These are phyloP conservation scores for Dione vanillae DNA, from an alignment of 2,888 invertebrate genomes.

Conservation along the genomic window DNA sequence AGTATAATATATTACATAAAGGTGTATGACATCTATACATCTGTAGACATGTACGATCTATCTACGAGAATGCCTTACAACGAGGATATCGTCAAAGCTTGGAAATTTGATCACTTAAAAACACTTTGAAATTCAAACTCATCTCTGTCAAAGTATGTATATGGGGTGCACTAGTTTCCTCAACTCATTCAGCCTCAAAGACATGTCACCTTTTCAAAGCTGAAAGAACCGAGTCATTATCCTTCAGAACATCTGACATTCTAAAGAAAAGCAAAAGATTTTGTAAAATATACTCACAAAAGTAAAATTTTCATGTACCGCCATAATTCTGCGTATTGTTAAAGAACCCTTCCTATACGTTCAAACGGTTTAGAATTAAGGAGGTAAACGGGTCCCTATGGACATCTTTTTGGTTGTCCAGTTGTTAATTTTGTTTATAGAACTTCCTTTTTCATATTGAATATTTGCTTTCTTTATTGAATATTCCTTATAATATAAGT, in stretches of 20 bases:
- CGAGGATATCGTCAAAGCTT: not conserved
- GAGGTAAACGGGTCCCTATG: constrained; percentile 22
- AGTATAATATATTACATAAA: too few species aligned
- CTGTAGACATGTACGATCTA: too few species aligned
- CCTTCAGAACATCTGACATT: constrained; percentile 50
- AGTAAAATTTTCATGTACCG: constrained; percentile 23
- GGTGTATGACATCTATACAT: too few species aligned
- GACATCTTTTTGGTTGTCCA: constrained; percentile 33
- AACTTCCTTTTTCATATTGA: not conserved
- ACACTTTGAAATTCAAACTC: constrained; percentile 11
- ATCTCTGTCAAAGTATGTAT: constrained; percentile 24
- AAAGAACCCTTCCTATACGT: constrained; percentile 27
- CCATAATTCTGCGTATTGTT: constrained; percentile 37
- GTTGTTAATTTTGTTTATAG: constrained; percentile 20
- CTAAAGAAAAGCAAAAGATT: constrained; percentile 34
- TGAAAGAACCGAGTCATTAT: constrained; percentile 52
- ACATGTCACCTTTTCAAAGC: constrained; percentile 47
- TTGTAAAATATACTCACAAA: constrained; percentile 18
- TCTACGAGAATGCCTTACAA: too few species aligned
- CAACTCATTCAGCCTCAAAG: constrained; percentile 42
- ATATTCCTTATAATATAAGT: too few species aligned
- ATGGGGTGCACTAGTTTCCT: constrained; percentile 36
- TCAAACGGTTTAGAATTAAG: constrained; percentile 38
- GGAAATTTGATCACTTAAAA: not conserved
- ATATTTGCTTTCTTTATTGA: too few species aligned